These are phyloP conservation scores for Drosophila recens DNA, from an alignment of 2,888 invertebrate species.

Conservation along the genomic window DNA sequence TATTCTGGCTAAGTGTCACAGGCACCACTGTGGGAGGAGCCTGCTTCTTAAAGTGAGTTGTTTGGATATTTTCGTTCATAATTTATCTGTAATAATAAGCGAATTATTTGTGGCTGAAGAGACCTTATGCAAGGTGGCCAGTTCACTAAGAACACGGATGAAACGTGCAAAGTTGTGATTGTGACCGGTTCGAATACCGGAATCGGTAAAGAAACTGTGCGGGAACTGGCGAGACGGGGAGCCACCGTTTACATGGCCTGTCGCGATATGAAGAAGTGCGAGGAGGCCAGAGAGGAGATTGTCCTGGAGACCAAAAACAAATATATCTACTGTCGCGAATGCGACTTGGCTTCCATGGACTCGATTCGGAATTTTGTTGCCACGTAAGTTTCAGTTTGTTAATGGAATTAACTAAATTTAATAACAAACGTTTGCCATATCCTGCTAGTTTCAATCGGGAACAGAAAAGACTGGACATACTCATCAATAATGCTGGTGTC, in stretches of 20 bases:
- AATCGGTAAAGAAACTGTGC: conserved; percentile 91
- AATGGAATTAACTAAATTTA: too few relatives aligned
- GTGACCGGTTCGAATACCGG: conserved; percentile 94
- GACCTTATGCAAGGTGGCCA: conserved; percentile 87
- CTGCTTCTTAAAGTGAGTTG: conserved; percentile 81
- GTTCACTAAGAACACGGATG: conserved; percentile 87
- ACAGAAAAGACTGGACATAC: conserved; percentile 87
- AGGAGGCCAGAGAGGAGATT: conserved; percentile 88
- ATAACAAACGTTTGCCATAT: not conserved
- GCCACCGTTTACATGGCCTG: conserved; percentile 95
- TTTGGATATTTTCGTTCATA: not conserved
- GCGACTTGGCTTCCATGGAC: conserved; percentile 86
- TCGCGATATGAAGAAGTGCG: conserved; percentile 91
- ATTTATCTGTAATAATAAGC: not conserved
- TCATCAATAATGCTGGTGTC: conserved; percentile 91
- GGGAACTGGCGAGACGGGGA: conserved; percentile 90
- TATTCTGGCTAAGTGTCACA: conserved; percentile 81
- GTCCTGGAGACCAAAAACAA: conserved; percentile 91
- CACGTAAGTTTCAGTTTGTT: conserved; percentile 83
- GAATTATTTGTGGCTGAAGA: conserved; percentile 52
- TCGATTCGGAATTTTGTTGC: conserved; percentile 88
- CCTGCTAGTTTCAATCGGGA: conserved; percentile 52
- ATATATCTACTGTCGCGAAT: conserved; percentile 88
- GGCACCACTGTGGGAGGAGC: conserved; percentile 80
- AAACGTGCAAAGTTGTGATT: conserved; percentile 89